Base-by-base conservation (phyloP, 1,140 invertebrate genomes). In the Temnothorax longispinosus region DNA sequence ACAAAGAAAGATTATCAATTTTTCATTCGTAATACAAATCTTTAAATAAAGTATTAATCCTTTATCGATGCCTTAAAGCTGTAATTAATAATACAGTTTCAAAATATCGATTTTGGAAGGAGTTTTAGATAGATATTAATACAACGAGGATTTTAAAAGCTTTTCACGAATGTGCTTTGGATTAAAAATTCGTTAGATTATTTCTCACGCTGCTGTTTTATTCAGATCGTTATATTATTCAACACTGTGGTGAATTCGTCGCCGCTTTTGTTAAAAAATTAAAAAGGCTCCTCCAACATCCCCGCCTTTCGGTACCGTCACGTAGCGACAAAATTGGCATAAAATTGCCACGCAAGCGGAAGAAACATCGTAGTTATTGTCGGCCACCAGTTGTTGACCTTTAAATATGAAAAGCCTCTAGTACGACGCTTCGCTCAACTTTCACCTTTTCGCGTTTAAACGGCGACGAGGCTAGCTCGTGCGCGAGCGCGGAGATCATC, bases 391-490 rank as follows among this genome's bases (percentile, higher is more conserved):
- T 84, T 74, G 80, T 84, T 84, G 80, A 84, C 80, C 80, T 84
- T 84, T 84, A 84, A 84, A 84, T 84, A 84, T 84, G 80, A 84
- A 84, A 84, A 84, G 44, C 69, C 80, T 84, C 54, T 27, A 27
- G 52, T 75, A 75, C 69, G 54, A 75, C 41, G 69, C 80, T 38
- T 60, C 54, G 80, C 80, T 84, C 80, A 84, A 84, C 80, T 84
- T 84, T 84, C 80, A 84, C 80, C 80, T 84, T 82, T 84, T 54
- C 80, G 69, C 54, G 56, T 84, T 67, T 69, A 80, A 80, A 69
- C 62, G 47, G 64, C 74, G 80, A 75, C 80, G 69, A 84, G 80
- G 80, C 64, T 8, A 41, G 38, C 80, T 74, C 54, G 58, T 84
- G 69, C 62, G 64, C 62, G 65, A 47, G 62, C 52, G 52, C 69